Base-by-base conservation (phyloP, 1,140 invertebrate genomes). In the Tyrophagus putrescentiae region DNA sequence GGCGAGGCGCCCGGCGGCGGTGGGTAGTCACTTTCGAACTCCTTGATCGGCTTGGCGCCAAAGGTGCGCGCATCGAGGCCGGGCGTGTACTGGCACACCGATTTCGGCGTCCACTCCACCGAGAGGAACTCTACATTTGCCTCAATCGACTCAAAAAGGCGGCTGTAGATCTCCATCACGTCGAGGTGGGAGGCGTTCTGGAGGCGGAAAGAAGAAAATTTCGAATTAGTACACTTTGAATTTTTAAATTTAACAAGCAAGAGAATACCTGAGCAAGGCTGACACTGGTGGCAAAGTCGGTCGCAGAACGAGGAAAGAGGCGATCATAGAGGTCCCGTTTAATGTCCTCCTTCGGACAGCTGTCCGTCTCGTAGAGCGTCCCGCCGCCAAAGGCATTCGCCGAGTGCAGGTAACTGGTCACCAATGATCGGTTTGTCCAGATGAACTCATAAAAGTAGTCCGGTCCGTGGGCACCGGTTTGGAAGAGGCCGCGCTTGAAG, bases 341-440 rank as follows among this genome's bases (percentile, higher is more conserved):
- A 25, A 62, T 62, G 13, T n/a, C 9, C 2, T 34, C 41, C 18
- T 25, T 29, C 0, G 61, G 61, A 60, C 61, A 62, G 16, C 21
- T 28, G 9, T 44, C 27, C 13, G 52, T 54, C 52, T 54, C 52
- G 25, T 18, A 54, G 9, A 54, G n/a, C 18, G 52, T 27, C 9
- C 52, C 52, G 16, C 60, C 50, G 3, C 60, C 60, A 16, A 31
- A 21, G 6, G 21, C 60, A 3, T 57, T 23, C 7, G 28, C 9
- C 4, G 60, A 45, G 23, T 36, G 18, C 13, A 11, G 27, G 27
- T 44, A 9, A 18, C 25, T 50, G 11, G 25, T 42, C 13, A 44
- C 39, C 6, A 59, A 27, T 16, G 61, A 32, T 29, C 54, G 36
- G 31, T 62, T 62, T 4, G 61, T 62, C 61, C 61, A 62, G 9